Evolutionary conservation across 2,113 vertebrate species (phyloP), one percentile per base, ranked within the genome.

Genomic region (Puffinus mauretanicus): DNA sequence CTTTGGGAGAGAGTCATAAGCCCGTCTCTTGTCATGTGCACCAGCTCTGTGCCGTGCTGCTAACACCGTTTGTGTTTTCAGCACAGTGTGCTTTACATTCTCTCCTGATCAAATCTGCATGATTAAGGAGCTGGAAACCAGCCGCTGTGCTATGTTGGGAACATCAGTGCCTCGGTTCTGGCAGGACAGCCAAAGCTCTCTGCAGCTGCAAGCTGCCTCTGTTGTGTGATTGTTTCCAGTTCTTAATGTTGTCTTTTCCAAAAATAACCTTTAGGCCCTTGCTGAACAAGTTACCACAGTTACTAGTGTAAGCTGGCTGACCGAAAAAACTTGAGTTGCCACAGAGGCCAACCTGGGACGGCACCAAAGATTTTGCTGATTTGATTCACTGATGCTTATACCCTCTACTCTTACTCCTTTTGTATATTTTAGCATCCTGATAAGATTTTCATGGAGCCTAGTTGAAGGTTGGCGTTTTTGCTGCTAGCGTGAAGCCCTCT

Each of bases 161-260:
- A 18, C 9, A 42, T 82, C 3, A 17, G 21, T 88, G 58, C 46
- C 55, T 70, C 1, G 10, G 16, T 79, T 87, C 54, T 90, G 64
- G 67, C 71, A 80, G 49, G 52, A 64, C 44, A 71, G 65, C 44
- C 47, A 64, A n/a, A 76, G 52, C 32, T 60, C 42, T 57, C 67
- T 86, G 69, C 57, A 78, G 24, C 72, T 95, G 67, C 64, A 71
- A 5, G 36, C n/a, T 87, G n/a, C 16, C 17, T 13, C 44, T 75
- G 16, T 51, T 87, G 16, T 67, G 47, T 44, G 91, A 36, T 89
- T 87, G 44, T 82, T 90, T 93, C 65, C 81, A 82, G 70, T 60
- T 89, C 54, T 82, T 64, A 67, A 60, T 40, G 69, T 65, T 76
- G 72, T 55, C 6, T 76, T 84, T 49, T 76, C 29, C 49, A 84